These are phyloP conservation scores for Condylura cristata DNA, from an alignment of 2,113 vertebrate species.

Conservation along the genomic window DNA sequence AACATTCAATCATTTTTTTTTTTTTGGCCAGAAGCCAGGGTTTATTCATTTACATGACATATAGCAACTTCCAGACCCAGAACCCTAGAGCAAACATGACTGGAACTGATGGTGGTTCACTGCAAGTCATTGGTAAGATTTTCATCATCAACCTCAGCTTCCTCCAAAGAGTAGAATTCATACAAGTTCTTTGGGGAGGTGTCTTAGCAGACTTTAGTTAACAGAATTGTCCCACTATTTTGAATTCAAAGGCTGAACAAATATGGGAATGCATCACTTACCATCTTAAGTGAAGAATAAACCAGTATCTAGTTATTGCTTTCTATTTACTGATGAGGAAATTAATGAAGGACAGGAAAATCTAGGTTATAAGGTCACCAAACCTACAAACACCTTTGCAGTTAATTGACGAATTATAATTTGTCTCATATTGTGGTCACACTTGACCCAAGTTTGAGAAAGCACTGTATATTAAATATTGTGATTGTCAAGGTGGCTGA, in stretches of 20 bases:
- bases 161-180: not conserved
- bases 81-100: not conserved
- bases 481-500: not conserved
- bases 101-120: not conserved
- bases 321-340: constrained; percentile 33
- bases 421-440: not conserved
- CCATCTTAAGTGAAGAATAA: constrained; percentile 23
- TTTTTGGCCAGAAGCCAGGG: not conserved
- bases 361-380: not conserved
- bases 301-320: not conserved
- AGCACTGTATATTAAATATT: not conserved
- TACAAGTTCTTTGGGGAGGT: not conserved
- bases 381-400: not conserved
- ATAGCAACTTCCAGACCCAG: not conserved
- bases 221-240: not conserved
- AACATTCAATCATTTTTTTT: not conserved
- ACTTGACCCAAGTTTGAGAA: not conserved
- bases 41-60: not conserved
- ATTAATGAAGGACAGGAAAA: not conserved
- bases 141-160: not conserved
- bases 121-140: not conserved
- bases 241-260: constrained; percentile 9
- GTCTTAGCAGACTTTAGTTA: not conserved
- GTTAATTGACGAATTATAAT: not conserved
- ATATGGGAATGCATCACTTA: not conserved